A percentile compares a stretch with the other conserved stretches of the same genome.
phyloP scores from a whole-genome alignment of 2,113 vertebrate species.

The Albula goreensis region DNA sequence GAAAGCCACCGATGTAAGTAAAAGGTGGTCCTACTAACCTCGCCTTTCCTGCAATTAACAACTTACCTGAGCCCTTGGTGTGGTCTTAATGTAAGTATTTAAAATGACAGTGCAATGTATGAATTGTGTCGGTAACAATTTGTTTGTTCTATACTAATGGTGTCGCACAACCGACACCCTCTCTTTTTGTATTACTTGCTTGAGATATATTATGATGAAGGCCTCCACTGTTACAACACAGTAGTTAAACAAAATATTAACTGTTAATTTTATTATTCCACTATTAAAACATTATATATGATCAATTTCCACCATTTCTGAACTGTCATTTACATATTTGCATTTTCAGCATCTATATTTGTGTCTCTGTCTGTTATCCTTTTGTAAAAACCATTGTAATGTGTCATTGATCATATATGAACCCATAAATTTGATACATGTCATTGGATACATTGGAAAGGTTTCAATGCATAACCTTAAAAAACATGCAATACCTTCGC shows the following conservation, averaged over 20 bases:
- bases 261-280: too few relatives aligned
- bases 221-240: too few relatives aligned
- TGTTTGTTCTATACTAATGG: background rate
- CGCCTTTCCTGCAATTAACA: constrained; percentile 46
- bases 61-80: constrained; percentile 50
- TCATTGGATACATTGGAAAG: background rate
- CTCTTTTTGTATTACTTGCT: background rate
- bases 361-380: background rate
- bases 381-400: constrained; percentile 38
- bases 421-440: too few relatives aligned
- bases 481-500: background rate
- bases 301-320: too few relatives aligned
- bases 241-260: background rate
- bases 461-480: background rate
- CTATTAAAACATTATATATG: too few relatives aligned
- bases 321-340: constrained; percentile 40
- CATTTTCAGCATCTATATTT: background rate
- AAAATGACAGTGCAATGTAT: constrained; percentile 46
- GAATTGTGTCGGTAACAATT: background rate
- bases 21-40: constrained; percentile 28
- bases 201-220: constrained; percentile 11
- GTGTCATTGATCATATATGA: too few relatives aligned
- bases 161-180: background rate
- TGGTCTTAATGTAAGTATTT: constrained; percentile 27
- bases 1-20: constrained; percentile 96